Conservation (phyloP, 2,113 vertebrate species). For the Panurus biarmicus region DNA sequence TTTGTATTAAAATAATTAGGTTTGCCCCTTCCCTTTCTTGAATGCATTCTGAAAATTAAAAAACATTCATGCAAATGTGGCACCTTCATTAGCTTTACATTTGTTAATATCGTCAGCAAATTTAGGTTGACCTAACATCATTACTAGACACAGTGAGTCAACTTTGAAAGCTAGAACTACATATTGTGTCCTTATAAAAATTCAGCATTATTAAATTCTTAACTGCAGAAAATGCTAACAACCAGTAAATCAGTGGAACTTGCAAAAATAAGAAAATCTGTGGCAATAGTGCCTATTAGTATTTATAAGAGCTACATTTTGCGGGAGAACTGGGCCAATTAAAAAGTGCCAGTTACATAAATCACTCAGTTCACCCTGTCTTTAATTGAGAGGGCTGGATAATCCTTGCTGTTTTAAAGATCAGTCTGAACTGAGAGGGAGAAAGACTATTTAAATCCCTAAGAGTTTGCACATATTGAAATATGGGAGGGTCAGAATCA, state of each 20-base stretch:
- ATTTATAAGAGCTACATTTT: slow-evolving; percentile 63
- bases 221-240: slow-evolving; percentile 53
- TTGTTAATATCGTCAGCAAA: slow-evolving; percentile 39
- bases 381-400: slow-evolving; percentile 53
- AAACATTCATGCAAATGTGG: slow-evolving; percentile 51
- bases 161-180: slow-evolving; percentile 42
- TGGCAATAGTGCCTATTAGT: slow-evolving; percentile 63
- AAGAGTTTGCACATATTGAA: slow-evolving; percentile 55
- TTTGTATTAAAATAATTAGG: slow-evolving; percentile 58
- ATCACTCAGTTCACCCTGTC: slow-evolving; percentile 44
- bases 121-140: slow-evolving; percentile 49
- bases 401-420: slow-evolving; percentile 53
- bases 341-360: slow-evolving; percentile 48
- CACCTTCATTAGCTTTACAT: slow-evolving; percentile 56
- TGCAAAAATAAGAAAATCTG: slow-evolving; percentile 49
- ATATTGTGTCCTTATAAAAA: slow-evolving; percentile 32
- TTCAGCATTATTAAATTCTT: slow-evolving; percentile 45
- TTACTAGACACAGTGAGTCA: slow-evolving; percentile 44
- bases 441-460: slow-evolving; percentile 27
- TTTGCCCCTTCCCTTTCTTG: slow-evolving; percentile 40
- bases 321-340: slow-evolving; percentile 55
- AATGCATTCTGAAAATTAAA: slow-evolving; percentile 30
- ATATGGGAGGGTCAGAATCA: slow-evolving; percentile 54
- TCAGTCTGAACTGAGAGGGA: slow-evolving; percentile 40
- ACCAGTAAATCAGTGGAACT: slow-evolving; percentile 50